These are phyloP conservation scores for Hyalella azteca DNA, from an alignment of 2,888 invertebrate genomes.

Conservation along the genomic window DNA sequence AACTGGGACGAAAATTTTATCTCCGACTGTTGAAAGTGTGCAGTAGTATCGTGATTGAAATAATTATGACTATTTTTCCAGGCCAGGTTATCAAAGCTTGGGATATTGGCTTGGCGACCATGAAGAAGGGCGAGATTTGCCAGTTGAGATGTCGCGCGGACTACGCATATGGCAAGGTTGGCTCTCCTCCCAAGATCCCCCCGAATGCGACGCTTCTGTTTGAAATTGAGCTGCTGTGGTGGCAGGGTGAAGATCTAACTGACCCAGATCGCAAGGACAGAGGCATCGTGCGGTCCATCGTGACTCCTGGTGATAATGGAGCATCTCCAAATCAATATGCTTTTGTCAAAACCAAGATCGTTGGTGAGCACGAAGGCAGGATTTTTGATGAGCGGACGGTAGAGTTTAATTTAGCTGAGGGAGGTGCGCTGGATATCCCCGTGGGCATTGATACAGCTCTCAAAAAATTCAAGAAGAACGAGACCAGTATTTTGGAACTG, in stretches of 20 bases:
- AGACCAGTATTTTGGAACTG: conserved; percentile 76
- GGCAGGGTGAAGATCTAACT: conserved; percentile 88
- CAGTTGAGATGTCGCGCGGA: conserved; percentile 82
- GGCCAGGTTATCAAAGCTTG: conserved; percentile 89
- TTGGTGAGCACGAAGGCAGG: conserved; percentile 71
- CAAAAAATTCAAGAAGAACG: conserved; percentile 79
- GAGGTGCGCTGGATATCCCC: conserved; percentile 75
- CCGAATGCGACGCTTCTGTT: conserved; percentile 85
- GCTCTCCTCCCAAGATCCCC: conserved; percentile 87
- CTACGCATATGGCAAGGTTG: conserved; percentile 87
- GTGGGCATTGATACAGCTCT: conserved; percentile 83
- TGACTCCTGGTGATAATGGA: conserved; percentile 75
- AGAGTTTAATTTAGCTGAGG: conserved; percentile 85
- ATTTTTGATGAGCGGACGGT: conserved; percentile 83
- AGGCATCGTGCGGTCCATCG: conserved; percentile 76
- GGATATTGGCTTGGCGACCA: conserved; percentile 91
- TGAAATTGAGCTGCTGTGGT: conserved; percentile 85
- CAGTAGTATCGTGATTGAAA: neutral
- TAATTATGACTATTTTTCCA: conserved; percentile 62
- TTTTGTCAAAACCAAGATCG: conserved; percentile 81
- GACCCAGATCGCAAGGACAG: conserved; percentile 83
- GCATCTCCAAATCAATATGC: conserved; percentile 82
- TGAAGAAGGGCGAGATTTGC: conserved; percentile 89
- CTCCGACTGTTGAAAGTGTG: neutral
- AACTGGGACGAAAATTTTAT: neutral